phyloP scores from a whole-genome alignment of 2,113 vertebrate species.

The Cryptomyrus ogoouensis region DNA sequence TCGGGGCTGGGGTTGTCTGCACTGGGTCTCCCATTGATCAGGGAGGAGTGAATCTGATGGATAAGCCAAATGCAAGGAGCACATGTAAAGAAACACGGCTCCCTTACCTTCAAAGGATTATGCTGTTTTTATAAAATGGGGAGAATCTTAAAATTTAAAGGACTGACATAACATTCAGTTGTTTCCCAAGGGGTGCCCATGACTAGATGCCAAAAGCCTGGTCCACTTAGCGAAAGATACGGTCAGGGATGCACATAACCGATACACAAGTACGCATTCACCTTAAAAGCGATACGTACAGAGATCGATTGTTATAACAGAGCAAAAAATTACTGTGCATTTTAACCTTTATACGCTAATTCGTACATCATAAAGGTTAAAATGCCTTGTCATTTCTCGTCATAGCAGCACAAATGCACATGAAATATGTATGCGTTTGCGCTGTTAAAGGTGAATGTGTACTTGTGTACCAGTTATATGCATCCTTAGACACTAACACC shows the following conservation, averaged over 20 bases:
- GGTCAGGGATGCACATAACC: background rate
- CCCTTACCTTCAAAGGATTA: background rate
- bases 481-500: background rate
- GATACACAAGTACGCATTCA: background rate
- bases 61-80: background rate
- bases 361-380: background rate
- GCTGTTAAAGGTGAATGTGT: background rate
- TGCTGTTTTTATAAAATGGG: background rate
- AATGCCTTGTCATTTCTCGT: background rate
- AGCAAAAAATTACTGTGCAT: background rate
- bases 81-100: background rate
- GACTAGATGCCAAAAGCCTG: background rate
- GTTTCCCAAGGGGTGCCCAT: background rate
- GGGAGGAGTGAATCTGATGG: conserved; percentile 86
- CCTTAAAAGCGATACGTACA: background rate
- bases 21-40: conserved; percentile 86
- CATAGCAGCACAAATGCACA: background rate
- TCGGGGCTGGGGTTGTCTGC: conserved; percentile 78
- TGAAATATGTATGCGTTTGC: background rate
- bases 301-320: too few relatives aligned
- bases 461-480: background rate
- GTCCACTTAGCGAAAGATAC: background rate
- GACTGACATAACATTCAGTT: background rate
- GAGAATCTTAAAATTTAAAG: background rate
- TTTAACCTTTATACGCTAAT: background rate